Evolutionary conservation across 1,140 invertebrate genomes (phyloP).

Genomic region (Lutraria rhynchaena): DNA sequence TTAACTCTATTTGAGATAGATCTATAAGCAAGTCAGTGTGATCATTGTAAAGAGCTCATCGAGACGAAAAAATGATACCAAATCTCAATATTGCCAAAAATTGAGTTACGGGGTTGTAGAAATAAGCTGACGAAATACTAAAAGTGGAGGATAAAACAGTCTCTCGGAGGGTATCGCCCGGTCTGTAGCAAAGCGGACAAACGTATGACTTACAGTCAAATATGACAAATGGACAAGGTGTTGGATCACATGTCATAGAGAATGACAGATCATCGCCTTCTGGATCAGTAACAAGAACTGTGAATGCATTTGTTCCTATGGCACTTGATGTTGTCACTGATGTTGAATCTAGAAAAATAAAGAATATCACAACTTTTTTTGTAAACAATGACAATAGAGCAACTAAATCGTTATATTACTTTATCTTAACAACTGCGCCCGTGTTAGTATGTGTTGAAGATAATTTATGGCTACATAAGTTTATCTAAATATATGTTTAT

Average conservation of each 20-base stretch:
- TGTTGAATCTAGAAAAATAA: slow-evolving; percentile 30
- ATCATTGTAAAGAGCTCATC: too few species aligned
- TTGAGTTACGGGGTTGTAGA: too few species aligned
- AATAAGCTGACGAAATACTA: background rate
- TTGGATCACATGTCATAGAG: slow-evolving; percentile 19
- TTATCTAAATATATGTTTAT: too few species aligned
- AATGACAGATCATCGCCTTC: slow-evolving; percentile 6
- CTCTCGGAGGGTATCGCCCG: background rate
- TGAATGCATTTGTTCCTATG: slow-evolving; percentile 14
- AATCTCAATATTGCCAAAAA: too few species aligned
- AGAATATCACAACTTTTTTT: too few species aligned
- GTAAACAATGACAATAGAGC: too few species aligned
- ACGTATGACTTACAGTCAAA: slow-evolving; percentile 22
- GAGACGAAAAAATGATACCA: too few species aligned
- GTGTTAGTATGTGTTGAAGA: too few species aligned
- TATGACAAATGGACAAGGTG: slow-evolving; percentile 7
- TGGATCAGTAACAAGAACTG: background rate
- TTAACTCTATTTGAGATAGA: background rate
- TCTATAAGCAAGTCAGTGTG: too few species aligned
- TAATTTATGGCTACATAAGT: too few species aligned
- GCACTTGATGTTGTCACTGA: background rate
- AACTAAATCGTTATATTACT: too few species aligned
- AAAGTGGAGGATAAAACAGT: background rate
- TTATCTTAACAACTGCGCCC: too few species aligned
- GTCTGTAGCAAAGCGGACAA: background rate